phyloP scores from a whole-genome alignment of 2,888 invertebrate species.

The Morpho helenor region DNA sequence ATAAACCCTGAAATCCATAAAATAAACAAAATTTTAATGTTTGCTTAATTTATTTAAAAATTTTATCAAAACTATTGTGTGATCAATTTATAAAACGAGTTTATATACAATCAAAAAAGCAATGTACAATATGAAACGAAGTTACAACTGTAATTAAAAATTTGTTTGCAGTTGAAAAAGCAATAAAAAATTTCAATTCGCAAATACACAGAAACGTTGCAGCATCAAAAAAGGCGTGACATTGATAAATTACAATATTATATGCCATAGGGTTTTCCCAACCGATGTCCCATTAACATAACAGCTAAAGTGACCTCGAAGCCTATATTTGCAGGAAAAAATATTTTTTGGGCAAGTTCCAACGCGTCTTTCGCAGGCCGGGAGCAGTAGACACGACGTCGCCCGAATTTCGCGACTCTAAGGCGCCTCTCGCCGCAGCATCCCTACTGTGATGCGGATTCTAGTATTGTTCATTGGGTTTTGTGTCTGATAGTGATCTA shows the following conservation, averaged over 20 bases:
- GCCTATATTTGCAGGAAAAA: conserved; percentile 69
- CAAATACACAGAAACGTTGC: conserved; percentile 6
- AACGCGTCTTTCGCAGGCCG: conserved; percentile 54
- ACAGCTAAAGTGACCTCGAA: conserved; percentile 64
- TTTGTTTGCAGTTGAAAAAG: conserved; percentile 4
- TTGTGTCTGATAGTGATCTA: not conserved
- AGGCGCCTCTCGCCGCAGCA: conserved; percentile 43
- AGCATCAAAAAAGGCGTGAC: conserved; percentile 45
- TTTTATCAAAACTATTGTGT: too few relatives aligned
- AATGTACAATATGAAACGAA: too few relatives aligned
- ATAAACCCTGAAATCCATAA: too few relatives aligned
- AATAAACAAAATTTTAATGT: too few relatives aligned
- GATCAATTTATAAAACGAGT: too few relatives aligned
- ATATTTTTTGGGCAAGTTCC: conserved; percentile 68
- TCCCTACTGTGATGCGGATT: conserved; percentile 14
- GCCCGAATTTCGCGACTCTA: conserved; percentile 49
- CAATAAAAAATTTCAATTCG: not conserved
- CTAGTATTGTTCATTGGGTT: conserved; percentile 9
- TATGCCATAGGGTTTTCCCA: conserved; percentile 62
- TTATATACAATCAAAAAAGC: too few relatives aligned
- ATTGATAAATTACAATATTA: conserved; percentile 62
- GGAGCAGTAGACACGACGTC: conserved; percentile 67
- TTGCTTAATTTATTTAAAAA: too few relatives aligned
- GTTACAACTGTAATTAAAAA: not conserved
- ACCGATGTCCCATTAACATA: conserved; percentile 66